Evolutionary conservation across 2,797 vertebrate genomes (phyloP), one percentile per base, ranked within the genome.

Genomic region (Tenualosa thibaudeaui): DNA sequence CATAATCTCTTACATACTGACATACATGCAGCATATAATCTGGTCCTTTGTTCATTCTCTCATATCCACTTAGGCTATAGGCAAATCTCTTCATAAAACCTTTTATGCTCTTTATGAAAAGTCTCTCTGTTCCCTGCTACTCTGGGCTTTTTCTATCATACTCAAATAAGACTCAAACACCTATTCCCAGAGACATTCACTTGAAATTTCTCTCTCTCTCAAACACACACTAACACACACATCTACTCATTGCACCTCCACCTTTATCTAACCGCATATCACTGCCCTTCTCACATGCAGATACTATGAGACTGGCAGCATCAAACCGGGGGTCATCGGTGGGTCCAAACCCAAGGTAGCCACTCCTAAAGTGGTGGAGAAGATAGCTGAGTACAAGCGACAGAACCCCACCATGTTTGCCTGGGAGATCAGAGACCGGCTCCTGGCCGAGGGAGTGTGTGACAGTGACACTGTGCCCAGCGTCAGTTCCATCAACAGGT

Each of bases 321-420:
- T 98, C 91, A 97, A 97, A 62, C 97, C 97, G 1, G 97, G 97
- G 0, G 97, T 98, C 88, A 98, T 98, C 1, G 97, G 97, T 0
- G 97, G 97, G 83, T 98, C 97, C 13, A 98, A 98, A 91, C 97
- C 97, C 53, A 98, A 98, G 87, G 97, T 98, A 90, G 97, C 97
- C 82, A 98, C 97, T 1, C 97, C 97, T 0, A 97, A 97, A 87
- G 97, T 98, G 81, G 97, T 98, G 90, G 97, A 98, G 84, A 98
- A 98, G 91, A 98, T 98, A 0, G 97, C 97, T 0, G 97, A 98
- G 51, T 98, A 98, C 91, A 98, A 98, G 91, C 93, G 97, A 12
- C 97, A 98, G 91, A 98, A 98, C 85, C 97, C 97, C 2, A 98
- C 97, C 83, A 97, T 98, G 97, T 98, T 98, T 10, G 97, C 97